These are phyloP conservation scores for Apis dorsata DNA, from an alignment of 1,140 invertebrate species.

Conservation along the genomic window DNA sequence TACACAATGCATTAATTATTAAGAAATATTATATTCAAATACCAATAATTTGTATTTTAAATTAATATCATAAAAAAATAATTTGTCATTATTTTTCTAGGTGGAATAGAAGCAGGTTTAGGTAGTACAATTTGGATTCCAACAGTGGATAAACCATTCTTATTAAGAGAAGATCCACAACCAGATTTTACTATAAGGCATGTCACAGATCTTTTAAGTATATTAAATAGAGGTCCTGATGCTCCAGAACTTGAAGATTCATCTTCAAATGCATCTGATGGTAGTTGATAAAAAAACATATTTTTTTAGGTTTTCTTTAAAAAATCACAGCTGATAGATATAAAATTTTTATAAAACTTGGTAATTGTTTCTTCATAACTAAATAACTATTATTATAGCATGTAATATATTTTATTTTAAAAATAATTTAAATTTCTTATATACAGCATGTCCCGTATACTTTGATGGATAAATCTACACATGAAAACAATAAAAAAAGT, in stretches of 20 bases:
- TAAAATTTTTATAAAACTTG: slow-evolving; percentile 12
- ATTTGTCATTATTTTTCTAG: slow-evolving; percentile 73
- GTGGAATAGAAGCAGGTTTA: slow-evolving; percentile 87
- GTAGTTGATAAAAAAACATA: slow-evolving; percentile 58
- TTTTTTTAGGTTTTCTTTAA: background rate
- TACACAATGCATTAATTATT: background rate
- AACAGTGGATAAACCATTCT: slow-evolving; percentile 69
- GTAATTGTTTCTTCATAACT: background rate
- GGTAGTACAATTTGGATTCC: slow-evolving; percentile 90
- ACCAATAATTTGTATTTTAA: background rate
- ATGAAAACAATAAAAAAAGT: too few species aligned
- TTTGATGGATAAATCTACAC: too few species aligned
- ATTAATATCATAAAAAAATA: slow-evolving; percentile 4
- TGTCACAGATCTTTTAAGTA: slow-evolving; percentile 73
- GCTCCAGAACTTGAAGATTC: slow-evolving; percentile 76
- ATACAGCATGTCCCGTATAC: too few species aligned
- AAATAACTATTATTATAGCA: background rate
- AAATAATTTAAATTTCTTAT: background rate
- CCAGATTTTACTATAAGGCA: slow-evolving; percentile 77
- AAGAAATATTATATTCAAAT: background rate
- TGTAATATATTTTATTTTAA: slow-evolving; percentile 13
- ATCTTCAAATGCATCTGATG: slow-evolving; percentile 77
- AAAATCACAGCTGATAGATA: background rate
- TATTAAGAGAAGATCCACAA: slow-evolving; percentile 71
- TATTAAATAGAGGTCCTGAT: slow-evolving; percentile 73